Conservation (phyloP, 37 sponge, comb jelly and placozoan species). For the Petrosia ficiformis region DNA sequence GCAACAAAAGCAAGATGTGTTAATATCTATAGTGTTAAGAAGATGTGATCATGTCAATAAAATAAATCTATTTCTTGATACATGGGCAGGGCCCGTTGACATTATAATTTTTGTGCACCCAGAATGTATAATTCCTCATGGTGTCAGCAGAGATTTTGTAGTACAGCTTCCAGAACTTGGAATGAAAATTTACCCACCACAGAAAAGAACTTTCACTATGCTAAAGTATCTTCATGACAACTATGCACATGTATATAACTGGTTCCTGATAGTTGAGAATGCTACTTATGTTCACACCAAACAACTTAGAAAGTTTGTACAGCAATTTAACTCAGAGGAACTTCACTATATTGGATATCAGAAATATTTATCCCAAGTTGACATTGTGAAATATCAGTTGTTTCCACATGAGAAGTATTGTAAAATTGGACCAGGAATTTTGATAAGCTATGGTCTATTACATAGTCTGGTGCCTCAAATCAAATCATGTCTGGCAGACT, state of each 20-base stretch:
- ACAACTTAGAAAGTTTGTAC: slow-evolving; percentile 27
- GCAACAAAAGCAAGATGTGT: too few species aligned
- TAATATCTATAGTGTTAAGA: too few species aligned
- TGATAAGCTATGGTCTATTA: slow-evolving; percentile 56
- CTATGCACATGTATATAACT: slow-evolving; percentile 52
- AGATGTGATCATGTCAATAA: slow-evolving; percentile 17
- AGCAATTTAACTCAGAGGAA: slow-evolving; percentile 20
- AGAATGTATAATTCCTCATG: too few species aligned
- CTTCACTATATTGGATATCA: slow-evolving; percentile 49
- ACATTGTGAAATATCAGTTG: slow-evolving; percentile 49
- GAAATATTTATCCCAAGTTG: slow-evolving; percentile 22
- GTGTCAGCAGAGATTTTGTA: background rate
- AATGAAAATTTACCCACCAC: background rate
- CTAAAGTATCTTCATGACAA: slow-evolving; percentile 65
- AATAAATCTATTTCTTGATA: slow-evolving; percentile 17
- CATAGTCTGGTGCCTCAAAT: slow-evolving; percentile 22
- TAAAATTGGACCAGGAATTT: slow-evolving; percentile 51
- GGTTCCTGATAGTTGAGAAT: slow-evolving; percentile 60
- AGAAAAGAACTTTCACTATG: slow-evolving; percentile 51
- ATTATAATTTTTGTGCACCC: too few species aligned
- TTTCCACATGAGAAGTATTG: slow-evolving; percentile 68
- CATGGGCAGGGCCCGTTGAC: slow-evolving; percentile 26
- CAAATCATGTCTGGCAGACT: slow-evolving; percentile 34
- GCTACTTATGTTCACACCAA: slow-evolving; percentile 32
- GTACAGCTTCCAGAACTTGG: background rate